A percentile compares a stretch with the other conserved stretches of the same genome.
phyloP scores from a whole-genome alignment of 2,113 vertebrate genomes.

The Nerophis ophidion region DNA sequence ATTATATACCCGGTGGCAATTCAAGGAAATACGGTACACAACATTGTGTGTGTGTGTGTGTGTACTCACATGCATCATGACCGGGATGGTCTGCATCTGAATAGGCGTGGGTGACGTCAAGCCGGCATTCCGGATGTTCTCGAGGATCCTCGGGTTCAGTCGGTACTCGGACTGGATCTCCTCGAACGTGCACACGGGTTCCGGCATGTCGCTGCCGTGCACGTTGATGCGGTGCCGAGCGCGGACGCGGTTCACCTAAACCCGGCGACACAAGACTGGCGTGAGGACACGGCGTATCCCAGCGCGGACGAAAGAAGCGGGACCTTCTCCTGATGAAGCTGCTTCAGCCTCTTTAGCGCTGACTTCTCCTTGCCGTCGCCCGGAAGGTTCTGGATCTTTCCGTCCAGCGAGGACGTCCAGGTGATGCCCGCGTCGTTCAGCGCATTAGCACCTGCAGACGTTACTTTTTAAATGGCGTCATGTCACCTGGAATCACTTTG shows the following conservation, averaged over 20 bases:
- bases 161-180: slow-evolving; percentile 84
- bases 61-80: slow-evolving; percentile 87
- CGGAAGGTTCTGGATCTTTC: slow-evolving; percentile 59
- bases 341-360: slow-evolving; percentile 77
- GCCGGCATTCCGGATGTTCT: slow-evolving; percentile 80
- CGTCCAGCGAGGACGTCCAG: slow-evolving; percentile 81
- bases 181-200: slow-evolving; percentile 83
- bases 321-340: slow-evolving; percentile 86
- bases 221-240: slow-evolving; percentile 82
- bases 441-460: not conserved
- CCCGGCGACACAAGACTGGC: not conserved
- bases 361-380: slow-evolving; percentile 65
- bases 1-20: too few relatives aligned
- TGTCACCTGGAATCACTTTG: too few relatives aligned
- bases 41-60: too few relatives aligned
- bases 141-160: slow-evolving; percentile 76
- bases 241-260: slow-evolving; percentile 81
- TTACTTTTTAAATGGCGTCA: not conserved
- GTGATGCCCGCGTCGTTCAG: slow-evolving; percentile 61
- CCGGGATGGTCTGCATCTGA: slow-evolving; percentile 93
- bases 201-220: slow-evolving; percentile 86
- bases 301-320: not conserved
- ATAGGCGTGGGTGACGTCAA: slow-evolving; percentile 82
- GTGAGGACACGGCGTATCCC: not conserved
- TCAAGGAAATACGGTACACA: too few relatives aligned